Evolutionary conservation across 2,113 vertebrate genomes (phyloP), one percentile per base, ranked within the genome.

Genomic region (Vombatus ursinus): DNA sequence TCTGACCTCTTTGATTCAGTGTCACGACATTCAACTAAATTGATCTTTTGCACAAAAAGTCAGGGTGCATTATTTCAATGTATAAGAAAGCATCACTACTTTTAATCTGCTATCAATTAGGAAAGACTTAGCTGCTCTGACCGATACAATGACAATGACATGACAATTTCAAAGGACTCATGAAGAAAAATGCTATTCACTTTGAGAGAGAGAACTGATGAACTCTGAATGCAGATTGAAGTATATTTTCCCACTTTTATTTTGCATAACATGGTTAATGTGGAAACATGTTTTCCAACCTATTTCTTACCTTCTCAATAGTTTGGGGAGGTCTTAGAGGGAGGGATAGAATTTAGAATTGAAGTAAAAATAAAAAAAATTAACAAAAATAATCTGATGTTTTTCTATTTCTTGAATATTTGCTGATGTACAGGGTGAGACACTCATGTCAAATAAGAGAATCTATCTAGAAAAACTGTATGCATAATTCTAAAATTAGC

Each of bases 401-500:
- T n/a, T n/a, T n/a, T n/a, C n/a, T 50, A 44, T 94, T 11, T 92
- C 50, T n/a, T 92, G 92, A 97, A 44, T 90, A 25, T 50, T 95
- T 77, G 25, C 8, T 91, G 44, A 93, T 89, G 50, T 2, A 52
- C 92, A 28, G 44, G 52, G 89, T 92, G n/a, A 37, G 91, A 49
- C 94, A 92, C 91, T 95, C 96, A 26, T 91, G 10, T 24, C 49
- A 77, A 90, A 96, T 68, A 90, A 77, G 2, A 8, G 1, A 96
- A 96, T 93, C 2, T 94, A 10, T 26, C 47, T 26, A 94, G 57
- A 93, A 97, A 95, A 51, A 68, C 9, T 84, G 51, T 44, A 91
- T 91, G 37, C 9, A 28, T 16, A 94, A 84, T 19, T 2, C 8
- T 28, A 52, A 61, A 91, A 50, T 3, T 16, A 26, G 31, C 23